Evolutionary conservation across 1,140 invertebrate species (phyloP), one percentile per base, ranked within the genome.

Genomic region (Bactericera cockerelli): DNA sequence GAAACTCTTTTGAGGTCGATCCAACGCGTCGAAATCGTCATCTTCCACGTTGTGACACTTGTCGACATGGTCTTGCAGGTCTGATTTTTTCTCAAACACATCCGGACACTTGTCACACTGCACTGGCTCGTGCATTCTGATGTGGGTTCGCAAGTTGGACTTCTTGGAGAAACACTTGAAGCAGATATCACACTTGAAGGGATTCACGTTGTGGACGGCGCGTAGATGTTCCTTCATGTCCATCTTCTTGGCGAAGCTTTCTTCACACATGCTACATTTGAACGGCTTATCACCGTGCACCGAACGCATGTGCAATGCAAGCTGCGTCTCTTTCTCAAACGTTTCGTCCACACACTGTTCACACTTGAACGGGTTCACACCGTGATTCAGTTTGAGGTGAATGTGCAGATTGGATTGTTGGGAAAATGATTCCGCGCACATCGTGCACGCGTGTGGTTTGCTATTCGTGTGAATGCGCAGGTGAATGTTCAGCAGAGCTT

Each of bases 81-180:
- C 42, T 8, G 22, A 6, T n/a, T 49, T 49, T n/a, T 49, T 49
- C 42, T 49, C 42, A 49, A 49, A 49, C 19, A 49, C 8, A 4
- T 49, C 42, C 42, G 42, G 42, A 49, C 42, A 49, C n/a, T 49
- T 16, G n/a, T 49, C 42, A 33, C 56, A 58, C 2, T 2, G 22
- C 10, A 21, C 16, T 10, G 39, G 28, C 26, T 53, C 38, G 57
- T 74, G 73, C 13, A 65, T 72, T 3, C 71, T 62, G 25, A 58
- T 60, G 53, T 67, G 66, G 22, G 59, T 61, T 3, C 53, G 59
- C 22, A 62, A 26, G 26, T 59, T 42, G 26, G 55, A 60, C 38
- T 31, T 54, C 22, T 55, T 59, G 3, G 39, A 53, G 25, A 60
- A 62, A 11, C 16, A 25, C 54, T 57, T 57, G 36, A 25, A 13